Conservation (phyloP, 2,888 invertebrate species). For the Biston stratarius region DNA sequence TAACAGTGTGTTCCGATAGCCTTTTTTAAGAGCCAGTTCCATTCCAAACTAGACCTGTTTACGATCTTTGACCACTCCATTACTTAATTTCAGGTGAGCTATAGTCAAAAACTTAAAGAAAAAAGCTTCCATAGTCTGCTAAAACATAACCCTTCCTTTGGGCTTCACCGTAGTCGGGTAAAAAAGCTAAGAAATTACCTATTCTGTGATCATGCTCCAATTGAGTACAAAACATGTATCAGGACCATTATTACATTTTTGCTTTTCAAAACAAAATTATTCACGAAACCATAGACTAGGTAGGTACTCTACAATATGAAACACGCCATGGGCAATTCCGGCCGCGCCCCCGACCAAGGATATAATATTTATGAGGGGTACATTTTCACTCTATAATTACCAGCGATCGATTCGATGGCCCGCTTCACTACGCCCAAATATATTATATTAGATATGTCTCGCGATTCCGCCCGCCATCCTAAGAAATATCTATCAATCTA, state of each 20-base stretch:
- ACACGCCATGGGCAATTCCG: constrained; percentile 78
- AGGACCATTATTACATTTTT: constrained; percentile 25
- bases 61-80: no score
- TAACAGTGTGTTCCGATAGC: no score
- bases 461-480: background rate
- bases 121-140: no score
- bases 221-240: constrained; percentile 5
- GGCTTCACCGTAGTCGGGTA: no score
- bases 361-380: constrained; percentile 85
- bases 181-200: background rate
- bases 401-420: constrained; percentile 77
- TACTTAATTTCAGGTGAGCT: no score
- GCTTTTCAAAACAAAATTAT: constrained; percentile 33
- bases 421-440: constrained; percentile 81
- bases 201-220: background rate
- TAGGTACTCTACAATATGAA: constrained; percentile 40
- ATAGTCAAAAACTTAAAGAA: no score
- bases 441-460: constrained; percentile 1
- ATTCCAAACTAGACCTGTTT: no score
- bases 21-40: no score
- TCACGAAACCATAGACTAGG: constrained; percentile 37
- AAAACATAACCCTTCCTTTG: no score
- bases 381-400: constrained; percentile 83
- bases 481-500: background rate
- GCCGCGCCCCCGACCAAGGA: constrained; percentile 77